Conservation (phyloP, 2,797 vertebrate species). For the Acanthis flammea region DNA sequence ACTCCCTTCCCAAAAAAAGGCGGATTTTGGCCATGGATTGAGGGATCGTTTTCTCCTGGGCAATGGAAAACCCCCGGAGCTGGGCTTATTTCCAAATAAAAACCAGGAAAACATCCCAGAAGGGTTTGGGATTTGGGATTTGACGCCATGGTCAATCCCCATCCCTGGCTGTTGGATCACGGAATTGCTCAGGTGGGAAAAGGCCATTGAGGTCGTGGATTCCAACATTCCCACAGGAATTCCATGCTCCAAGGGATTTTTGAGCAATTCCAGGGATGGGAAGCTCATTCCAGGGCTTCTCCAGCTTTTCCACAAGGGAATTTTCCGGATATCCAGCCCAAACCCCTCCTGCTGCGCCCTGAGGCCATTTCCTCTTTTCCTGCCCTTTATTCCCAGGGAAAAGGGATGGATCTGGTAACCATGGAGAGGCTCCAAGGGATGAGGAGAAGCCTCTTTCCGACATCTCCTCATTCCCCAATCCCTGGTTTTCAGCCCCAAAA, state of each 20-base stretch:
- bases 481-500: neutral
- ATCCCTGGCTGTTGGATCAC: fast-evolving
- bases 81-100: fast-evolving
- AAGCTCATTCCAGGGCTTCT: neutral
- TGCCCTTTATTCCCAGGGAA: neutral
- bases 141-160: fast-evolving
- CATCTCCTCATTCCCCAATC: fast-evolving
- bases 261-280: neutral
- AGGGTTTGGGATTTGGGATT: neutral
- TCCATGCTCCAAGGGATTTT: fast-evolving
- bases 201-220: fast-evolving
- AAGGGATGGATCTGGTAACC: neutral
- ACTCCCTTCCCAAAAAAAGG: neutral
- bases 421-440: fast-evolving
- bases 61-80: neutral
- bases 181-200: neutral
- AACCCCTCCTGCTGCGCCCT: neutral
- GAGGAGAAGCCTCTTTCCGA: neutral
- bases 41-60: neutral
- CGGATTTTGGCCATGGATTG: neutral
- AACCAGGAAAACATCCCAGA: neutral
- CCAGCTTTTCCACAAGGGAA: neutral
- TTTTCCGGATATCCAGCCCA: fast-evolving
- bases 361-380: neutral
- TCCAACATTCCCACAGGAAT: neutral